A percentile compares a stretch with the other conserved stretches of the same genome.
phyloP scores from a whole-genome alignment of 2,888 invertebrate species.

The Ectobius pallidus region DNA sequence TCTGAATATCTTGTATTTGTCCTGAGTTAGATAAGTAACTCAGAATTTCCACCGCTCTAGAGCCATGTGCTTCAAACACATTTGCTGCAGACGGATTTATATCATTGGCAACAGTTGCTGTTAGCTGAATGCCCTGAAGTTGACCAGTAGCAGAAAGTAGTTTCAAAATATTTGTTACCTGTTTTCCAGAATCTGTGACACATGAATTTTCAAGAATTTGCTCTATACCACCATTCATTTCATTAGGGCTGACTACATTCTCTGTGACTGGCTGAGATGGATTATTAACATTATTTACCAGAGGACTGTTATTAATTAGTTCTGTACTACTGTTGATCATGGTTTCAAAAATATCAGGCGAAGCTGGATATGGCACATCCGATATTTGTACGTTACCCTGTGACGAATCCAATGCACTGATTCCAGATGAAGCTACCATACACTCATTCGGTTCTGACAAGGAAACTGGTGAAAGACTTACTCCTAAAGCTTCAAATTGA shows the following conservation, averaged over 20 bases:
- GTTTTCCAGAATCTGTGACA: background rate
- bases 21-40: conserved; percentile 5
- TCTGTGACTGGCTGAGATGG: too few relatives aligned
- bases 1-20: conserved; percentile 25
- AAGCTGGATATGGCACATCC: background rate
- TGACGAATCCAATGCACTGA: background rate
- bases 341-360: background rate
- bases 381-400: background rate
- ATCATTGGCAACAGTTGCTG: background rate
- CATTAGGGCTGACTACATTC: too few relatives aligned
- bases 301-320: too few relatives aligned
- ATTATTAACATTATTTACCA: too few relatives aligned
- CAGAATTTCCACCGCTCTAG: conserved; percentile 23
- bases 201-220: too few relatives aligned
- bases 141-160: conserved; percentile 20
- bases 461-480: background rate
- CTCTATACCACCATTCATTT: too few relatives aligned
- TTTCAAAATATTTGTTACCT: conserved; percentile 22
- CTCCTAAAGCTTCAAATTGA: background rate
- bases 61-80: conserved; percentile 24
- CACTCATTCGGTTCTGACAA: background rate
- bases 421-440: background rate
- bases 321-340: too few relatives aligned
- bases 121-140: conserved; percentile 25
- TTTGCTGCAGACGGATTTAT: background rate